Percentiles rank a stretch among this genome's conserved stretches.
These are phyloP conservation scores for Semnornis frantzii DNA, from an alignment of 2,113 vertebrate genomes.

Conservation along the genomic window DNA sequence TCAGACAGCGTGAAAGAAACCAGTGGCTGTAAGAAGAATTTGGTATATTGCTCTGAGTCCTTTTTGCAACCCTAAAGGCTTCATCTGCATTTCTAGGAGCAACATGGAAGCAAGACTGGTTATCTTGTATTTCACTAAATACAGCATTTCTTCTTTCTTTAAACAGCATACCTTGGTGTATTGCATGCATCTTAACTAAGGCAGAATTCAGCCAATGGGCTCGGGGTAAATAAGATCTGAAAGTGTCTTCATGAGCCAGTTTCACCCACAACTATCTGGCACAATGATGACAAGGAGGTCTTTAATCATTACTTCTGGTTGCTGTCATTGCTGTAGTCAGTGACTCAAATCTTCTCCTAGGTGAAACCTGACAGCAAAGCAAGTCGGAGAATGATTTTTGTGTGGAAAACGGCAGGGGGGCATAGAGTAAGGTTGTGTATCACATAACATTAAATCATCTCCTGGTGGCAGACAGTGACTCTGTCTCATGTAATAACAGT, in stretches of 20 bases:
- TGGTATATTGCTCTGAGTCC: not conserved
- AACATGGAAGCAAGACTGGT: not conserved
- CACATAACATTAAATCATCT: conserved; percentile 70
- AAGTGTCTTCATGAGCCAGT: not conserved
- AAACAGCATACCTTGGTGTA: not conserved
- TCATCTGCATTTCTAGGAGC: not conserved
- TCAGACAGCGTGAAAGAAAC: not conserved
- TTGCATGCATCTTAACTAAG: not conserved
- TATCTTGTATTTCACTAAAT: not conserved
- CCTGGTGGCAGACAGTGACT: conserved; percentile 66
- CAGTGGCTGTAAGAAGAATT: not conserved
- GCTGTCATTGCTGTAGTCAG: conserved; percentile 38
- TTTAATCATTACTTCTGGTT: conserved; percentile 59
- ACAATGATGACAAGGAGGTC: not conserved
- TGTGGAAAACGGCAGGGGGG: conserved; percentile 50
- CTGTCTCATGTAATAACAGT: conserved; percentile 62
- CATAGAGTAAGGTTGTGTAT: conserved; percentile 57
- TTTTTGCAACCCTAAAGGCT: not conserved
- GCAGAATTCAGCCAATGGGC: not conserved
- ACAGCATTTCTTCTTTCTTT: not conserved
- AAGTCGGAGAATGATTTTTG: conserved; percentile 52
- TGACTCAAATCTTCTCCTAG: conserved; percentile 48
- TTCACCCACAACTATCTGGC: not conserved
- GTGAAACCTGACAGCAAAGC: conserved; percentile 54
- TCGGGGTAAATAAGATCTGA: not conserved